Evolutionary conservation across 2,888 invertebrate genomes (phyloP).

Genomic region (Drosophila formosana): DNA sequence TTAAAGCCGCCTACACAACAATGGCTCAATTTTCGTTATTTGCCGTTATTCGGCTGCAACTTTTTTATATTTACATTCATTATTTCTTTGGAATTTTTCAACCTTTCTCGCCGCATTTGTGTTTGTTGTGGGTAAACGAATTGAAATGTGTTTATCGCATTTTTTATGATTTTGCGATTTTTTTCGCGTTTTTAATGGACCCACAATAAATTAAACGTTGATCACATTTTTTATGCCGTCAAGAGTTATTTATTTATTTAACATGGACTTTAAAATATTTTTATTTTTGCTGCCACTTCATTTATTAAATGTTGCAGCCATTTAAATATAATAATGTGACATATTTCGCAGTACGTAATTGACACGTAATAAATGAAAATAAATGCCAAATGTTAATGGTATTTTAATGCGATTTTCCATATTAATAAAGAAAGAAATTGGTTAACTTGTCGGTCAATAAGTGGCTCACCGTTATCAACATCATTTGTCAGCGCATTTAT

Average conservation of each 20-base stretch:
- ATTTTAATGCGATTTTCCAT: neutral
- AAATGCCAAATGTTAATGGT: constrained; percentile 2
- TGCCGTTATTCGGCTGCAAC: neutral
- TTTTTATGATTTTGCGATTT: constrained; percentile 31
- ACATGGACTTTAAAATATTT: constrained; percentile 6
- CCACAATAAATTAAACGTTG: neutral
- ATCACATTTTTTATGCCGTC: constrained; percentile 5
- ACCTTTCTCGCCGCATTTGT: constrained; percentile 9
- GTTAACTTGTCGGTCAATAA: neutral
- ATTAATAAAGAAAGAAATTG: neutral
- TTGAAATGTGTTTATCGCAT: constrained; percentile 26
- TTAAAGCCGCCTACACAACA: neutral
- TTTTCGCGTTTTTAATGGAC: constrained; percentile 10
- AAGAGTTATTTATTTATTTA: constrained; percentile 8
- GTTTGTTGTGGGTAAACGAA: constrained; percentile 9
- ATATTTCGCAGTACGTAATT: neutral
- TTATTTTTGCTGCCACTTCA: neutral
- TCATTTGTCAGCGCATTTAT: neutral
- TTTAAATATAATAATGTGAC: constrained; percentile 5
- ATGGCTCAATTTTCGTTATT: neutral
- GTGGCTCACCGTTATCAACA: neutral
- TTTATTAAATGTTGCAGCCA: neutral
- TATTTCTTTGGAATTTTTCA: constrained; percentile 30
- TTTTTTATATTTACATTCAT: constrained; percentile 25
- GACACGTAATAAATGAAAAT: constrained; percentile 7